Base-by-base conservation (phyloP, 1,140 invertebrate species). In the Ips typographus region DNA sequence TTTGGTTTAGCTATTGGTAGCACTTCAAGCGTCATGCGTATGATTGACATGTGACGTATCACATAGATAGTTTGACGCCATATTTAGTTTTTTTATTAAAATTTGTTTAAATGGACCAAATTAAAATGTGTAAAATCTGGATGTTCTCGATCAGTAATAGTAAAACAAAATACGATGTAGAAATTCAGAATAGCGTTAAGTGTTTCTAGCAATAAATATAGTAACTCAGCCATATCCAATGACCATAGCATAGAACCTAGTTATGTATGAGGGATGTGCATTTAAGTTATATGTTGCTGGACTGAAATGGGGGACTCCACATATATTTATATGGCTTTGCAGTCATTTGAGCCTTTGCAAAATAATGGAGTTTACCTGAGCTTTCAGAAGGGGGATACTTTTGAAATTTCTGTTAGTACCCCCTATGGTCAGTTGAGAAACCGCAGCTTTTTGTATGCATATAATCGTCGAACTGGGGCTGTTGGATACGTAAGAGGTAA, bases 401-500 rank as follows among this genome's bases (percentile, higher is more conserved):
- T 78, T 70, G 68, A 77, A 66, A 74, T 73, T 36, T 60, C 71
- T 38, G 71, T 71, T 36, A 73, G 56, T 40, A 44, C 62, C 22
- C 62, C 60, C 22, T 61, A 71, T 71, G 69, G 63, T 2, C 47
- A 71, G 39, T 41, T 66, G 36, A 53, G 40, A 56, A 66, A 60
- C 40, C 69, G 55, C 4, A 66, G 22, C 6, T 37, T 71, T 7
- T 37, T 71, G 36, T 66, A 69, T 71, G 77, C 72, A 49, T 77
- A 77, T 65, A 78, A 77, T 66, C 59, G 75, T 72, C 68, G 77
- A 44, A 78, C 77, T 2, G 68, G 72, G 40, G 57, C 59, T 43
- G 65, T 70, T 68, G 77, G 77, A 49, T 78, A 77, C 64, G 72
- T 78, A 5, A 72, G 72, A 74, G 71, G 77, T 78, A 77, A 64